Evolutionary conservation across 2,888 invertebrate species (phyloP), one percentile per base, ranked within the genome.

Genomic region (Drosophila tanythrix): DNA sequence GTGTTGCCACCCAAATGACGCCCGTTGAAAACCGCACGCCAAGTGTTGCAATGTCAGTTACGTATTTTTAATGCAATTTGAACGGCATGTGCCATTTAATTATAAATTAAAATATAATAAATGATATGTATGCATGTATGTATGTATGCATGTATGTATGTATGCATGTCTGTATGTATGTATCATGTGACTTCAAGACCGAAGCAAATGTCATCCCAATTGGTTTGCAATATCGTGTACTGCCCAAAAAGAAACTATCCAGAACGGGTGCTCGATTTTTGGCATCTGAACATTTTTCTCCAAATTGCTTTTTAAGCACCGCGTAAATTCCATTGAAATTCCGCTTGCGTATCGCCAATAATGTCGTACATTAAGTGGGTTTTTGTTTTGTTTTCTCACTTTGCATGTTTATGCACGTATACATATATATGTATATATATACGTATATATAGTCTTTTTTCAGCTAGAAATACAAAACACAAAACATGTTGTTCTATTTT

Each of bases 41-140:
- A 88, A 88, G 88, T 82, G 89, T 79, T 77, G 83, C n/a, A 88
- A 74, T 88, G 88, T 86, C 88, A 74, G 57, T 40, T 62, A 67
- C 60, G 61, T 51, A 67, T 81, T 55, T 55, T 88, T 79, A 76
- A 83, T 74, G 65, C 76, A 81, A 76, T 85, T 84, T 58, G 48
- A 40, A 48, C 65, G 65, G 69, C 80, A 69, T 71, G 70, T 80
- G 73, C 71, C 59, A 67, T 69, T 81, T 75, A 71, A 76, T 73
- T 80, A 62, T 67, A 64, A 66, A 74, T 79, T 77, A 77, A 77
- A 81, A 75, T 67, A 64, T 78, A 60, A 55, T 63, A 66, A 53
- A 63, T 50, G 35, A 11, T 18, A 53, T 27, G 33, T 5, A 31
- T 31, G 31, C 6, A 18, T 21, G 21, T 7, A 4, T 13, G 38